phyloP scores from a whole-genome alignment of 2,888 invertebrate species.

The Hirtodrosophila cameraria region DNA sequence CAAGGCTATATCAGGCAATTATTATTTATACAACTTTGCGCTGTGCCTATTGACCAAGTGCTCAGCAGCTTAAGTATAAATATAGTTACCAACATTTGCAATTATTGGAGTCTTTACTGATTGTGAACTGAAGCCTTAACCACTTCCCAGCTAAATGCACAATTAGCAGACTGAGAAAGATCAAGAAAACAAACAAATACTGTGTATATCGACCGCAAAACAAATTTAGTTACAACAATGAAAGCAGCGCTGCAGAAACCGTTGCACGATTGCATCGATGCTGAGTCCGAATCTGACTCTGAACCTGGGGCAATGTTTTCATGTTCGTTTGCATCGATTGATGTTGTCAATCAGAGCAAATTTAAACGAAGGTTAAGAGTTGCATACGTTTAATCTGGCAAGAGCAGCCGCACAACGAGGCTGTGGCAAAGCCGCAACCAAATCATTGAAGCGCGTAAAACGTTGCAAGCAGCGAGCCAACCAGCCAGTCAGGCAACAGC shows the following conservation, averaged over 20 bases:
- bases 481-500: slow-evolving; percentile 4
- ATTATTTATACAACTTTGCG: not conserved
- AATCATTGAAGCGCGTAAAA: slow-evolving; percentile 76
- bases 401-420: slow-evolving; percentile 21
- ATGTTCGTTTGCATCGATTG: slow-evolving; percentile 57
- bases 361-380: slow-evolving; percentile 78
- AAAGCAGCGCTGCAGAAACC: slow-evolving; percentile 37
- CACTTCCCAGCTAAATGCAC: slow-evolving; percentile 41
- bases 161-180: slow-evolving; percentile 20
- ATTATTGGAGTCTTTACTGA: slow-evolving; percentile 12
- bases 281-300: slow-evolving; percentile 10
- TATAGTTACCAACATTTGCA: not conserved
- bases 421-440: slow-evolving; percentile 42
- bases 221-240: slow-evolving; percentile 65
- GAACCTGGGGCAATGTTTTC: slow-evolving; percentile 39
- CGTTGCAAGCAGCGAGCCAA: slow-evolving; percentile 33
- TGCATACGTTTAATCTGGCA: slow-evolving; percentile 75
- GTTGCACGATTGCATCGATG: slow-evolving; percentile 29
- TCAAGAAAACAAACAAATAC: slow-evolving; percentile 35
- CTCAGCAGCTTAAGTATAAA: too few species aligned
- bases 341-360: slow-evolving; percentile 77
- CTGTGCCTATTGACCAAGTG: too few species aligned
- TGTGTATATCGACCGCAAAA: slow-evolving; percentile 50
- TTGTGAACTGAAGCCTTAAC: slow-evolving; percentile 23
- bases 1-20: slow-evolving; percentile 57